Evolutionary conservation across 2,113 vertebrate species (phyloP).

Genomic region (Indicator indicator): DNA sequence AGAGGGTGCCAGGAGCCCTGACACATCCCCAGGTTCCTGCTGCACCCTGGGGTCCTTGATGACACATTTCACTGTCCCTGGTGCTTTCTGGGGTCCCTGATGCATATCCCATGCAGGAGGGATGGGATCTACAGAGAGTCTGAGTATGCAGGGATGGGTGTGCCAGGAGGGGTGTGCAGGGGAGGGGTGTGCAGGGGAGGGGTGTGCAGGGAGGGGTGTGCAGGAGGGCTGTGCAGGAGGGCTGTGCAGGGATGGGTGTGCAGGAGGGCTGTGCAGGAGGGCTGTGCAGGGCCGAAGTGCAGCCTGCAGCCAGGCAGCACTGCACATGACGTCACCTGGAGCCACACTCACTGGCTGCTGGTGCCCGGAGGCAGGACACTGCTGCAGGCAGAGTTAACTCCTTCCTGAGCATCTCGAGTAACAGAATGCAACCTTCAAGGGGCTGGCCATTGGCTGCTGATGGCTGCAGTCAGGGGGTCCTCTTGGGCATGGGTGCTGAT

Average conservation of each 20-base stretch:
- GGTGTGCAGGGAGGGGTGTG: no score
- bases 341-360: slow-evolving; percentile 54
- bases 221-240: no score
- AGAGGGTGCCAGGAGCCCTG: background rate
- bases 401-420: background rate
- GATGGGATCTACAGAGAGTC: background rate
- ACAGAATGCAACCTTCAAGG: background rate
- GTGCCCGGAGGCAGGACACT: slow-evolving; percentile 42
- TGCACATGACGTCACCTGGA: slow-evolving; percentile 51
- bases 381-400: slow-evolving; percentile 56
- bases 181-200: no score
- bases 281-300: background rate
- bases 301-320: slow-evolving; percentile 19
- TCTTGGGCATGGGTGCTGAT: background rate
- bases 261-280: no score
- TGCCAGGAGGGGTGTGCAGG: background rate
- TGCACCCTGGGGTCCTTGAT: accelerated
- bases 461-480: accelerated
- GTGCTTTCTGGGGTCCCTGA: accelerated
- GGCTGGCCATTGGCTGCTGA: accelerated
- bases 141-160: no score
- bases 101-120: accelerated
- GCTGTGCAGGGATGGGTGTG: no score
- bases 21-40: accelerated
- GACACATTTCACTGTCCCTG: accelerated